Evolutionary conservation across 2,888 invertebrate species (phyloP), one percentile per base, ranked within the genome.

Genomic region (Pollenia amentaria): DNA sequence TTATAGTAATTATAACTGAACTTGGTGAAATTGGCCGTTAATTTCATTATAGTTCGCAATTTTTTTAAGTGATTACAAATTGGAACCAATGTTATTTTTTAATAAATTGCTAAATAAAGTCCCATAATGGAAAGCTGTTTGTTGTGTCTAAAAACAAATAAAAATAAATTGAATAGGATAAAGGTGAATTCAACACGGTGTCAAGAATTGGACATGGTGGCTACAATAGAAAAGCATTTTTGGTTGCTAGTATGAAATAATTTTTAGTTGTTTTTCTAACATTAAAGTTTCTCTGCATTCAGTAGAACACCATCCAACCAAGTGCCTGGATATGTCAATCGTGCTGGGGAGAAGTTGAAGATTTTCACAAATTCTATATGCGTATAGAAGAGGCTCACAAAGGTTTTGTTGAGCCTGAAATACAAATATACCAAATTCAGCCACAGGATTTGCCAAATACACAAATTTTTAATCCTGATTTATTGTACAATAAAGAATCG

Each of bases 321-420:
- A 29, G 29, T 29, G 46, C 73, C 18, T 87, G 88, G 18, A 88
- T 91, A 11, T 91, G 91, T 76, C 75, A 77, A 10, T 72, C 89
- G 0, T 91, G 91, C 75, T 91, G 91, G 91, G 78, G 89, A 11
- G 88, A 84, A 29, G 85, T 92, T 2, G 87, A 85, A 12, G 89
- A 81, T 42, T 91, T 91, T 53, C 89, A 91, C 75, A 86, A 88
- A 46, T 90, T 91, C 55, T 90, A 91, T 44, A 84, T 90, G 18
- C 89, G 89, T 87, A 78, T 88, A 82, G 90, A 88, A 11, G 90
- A 90, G 16, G 79, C 89, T 4, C 89, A 90, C 2, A 89, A 89
- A 79, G 88, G 72, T 14, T 81, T 84, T 44, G 87, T 65, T 3
- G 64, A 65, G 21, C 64, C 76, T 3, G 53, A 65, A 48, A 64